Evolutionary conservation across 2,797 vertebrate genomes (phyloP), one percentile per base, ranked within the genome.

Genomic region (Rhinoraja longicauda): DNA sequence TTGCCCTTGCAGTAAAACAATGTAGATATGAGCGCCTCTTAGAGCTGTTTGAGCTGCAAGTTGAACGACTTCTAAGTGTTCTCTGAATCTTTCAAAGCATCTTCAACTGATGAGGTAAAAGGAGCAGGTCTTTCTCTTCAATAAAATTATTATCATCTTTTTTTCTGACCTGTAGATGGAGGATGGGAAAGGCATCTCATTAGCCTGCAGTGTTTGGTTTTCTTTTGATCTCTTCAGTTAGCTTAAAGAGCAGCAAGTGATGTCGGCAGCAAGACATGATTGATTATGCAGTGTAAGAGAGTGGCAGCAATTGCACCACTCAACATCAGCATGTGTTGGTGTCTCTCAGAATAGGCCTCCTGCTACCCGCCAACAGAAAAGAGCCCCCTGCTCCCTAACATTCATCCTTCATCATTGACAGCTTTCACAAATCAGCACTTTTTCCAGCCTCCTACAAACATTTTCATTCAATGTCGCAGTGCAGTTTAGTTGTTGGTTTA

Each of bases 161-260:
- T 62, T 72, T 53, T 91, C 39, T 72, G n/a, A 24, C 21, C 39
- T 90, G n/a, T 29, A 92, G 36, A 36, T 92, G 90, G 53, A 53
- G 70, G 64, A 95, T 94, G 45, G 84, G 57, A 93, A 94, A 59
- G 92, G 72, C 39, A 94, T 94, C 93, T 86, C 77, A 93, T 94
- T 94, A 94, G 93, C 93, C 94, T 90, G 92, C 93, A 94, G 91
- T 17, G 93, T 93, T 95, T 94, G 94, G 94, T 8, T 94, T 88
- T 94, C 93, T 94, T 96, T 95, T 96, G 95, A 96, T 95, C 94
- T 95, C 94, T 94, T 84, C 93, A 93, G 92, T 94, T 95, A 93
- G 93, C 94, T 96, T 95, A 95, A 93, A 95, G 96, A 95, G 96
- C 94, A 96, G 94, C 95, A 95, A 95, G 94, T 94, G 96, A 97